Evolutionary conservation across 2,113 vertebrate genomes (phyloP).

Genomic region (Colius striatus): DNA sequence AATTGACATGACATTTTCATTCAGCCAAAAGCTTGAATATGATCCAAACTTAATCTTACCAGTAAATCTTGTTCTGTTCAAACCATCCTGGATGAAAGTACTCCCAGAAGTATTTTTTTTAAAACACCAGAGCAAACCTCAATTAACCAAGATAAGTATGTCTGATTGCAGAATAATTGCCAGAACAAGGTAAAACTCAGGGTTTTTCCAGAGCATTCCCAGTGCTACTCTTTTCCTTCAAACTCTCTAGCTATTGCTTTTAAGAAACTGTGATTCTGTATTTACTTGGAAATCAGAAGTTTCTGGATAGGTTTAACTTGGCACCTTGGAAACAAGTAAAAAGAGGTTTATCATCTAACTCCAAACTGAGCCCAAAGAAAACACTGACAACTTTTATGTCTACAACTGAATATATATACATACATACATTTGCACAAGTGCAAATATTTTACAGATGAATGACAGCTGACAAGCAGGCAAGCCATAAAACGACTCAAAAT

Average conservation of each 20-base stretch:
- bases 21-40: not conserved
- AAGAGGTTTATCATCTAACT: not conserved
- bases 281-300: not conserved
- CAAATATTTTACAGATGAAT: not conserved
- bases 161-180: not conserved
- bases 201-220: not conserved
- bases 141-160: not conserved
- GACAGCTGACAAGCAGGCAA: not conserved
- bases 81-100: not conserved
- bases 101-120: not conserved
- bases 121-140: not conserved
- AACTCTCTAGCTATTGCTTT: not conserved
- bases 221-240: not conserved
- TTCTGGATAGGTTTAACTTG: not conserved
- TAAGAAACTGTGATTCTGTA: not conserved
- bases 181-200: not conserved
- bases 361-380: not conserved
- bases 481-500: not conserved
- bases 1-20: not conserved
- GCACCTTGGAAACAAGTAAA: not conserved
- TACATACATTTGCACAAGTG: fast-evolving
- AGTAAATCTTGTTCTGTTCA: not conserved
- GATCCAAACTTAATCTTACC: not conserved
- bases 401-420: not conserved
- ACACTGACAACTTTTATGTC: not conserved